Percentiles rank a stretch among this genome's conserved stretches.
These are phyloP conservation scores for Piscicola geometra DNA, from an alignment of 2,888 invertebrate genomes.

Conservation along the genomic window DNA sequence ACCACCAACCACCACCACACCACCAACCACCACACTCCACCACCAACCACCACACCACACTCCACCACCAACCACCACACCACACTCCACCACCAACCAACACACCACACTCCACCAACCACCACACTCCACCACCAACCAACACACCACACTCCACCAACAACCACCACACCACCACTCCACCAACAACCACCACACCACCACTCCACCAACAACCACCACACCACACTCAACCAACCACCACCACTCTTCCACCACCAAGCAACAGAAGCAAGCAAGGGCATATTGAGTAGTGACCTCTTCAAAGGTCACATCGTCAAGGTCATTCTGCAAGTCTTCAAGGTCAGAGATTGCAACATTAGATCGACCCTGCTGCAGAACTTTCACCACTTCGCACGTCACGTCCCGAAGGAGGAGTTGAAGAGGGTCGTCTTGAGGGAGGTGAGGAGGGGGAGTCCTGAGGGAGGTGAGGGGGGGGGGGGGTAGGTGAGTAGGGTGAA, in stretches of 20 bases:
- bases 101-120: not conserved
- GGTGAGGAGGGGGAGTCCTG: constrained; percentile 56
- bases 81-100: no score
- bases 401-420: constrained; percentile 72
- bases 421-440: constrained; percentile 76
- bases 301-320: constrained; percentile 72
- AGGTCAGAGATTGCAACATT: constrained; percentile 77
- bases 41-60: no score
- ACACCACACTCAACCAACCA: not conserved
- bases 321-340: constrained; percentile 65
- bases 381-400: constrained; percentile 70
- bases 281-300: constrained; percentile 65
- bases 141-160: no score
- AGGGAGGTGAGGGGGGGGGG: not conserved
- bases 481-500: constrained; percentile 1
- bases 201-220: not conserved
- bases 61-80: no score
- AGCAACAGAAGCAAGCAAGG: constrained; percentile 34
- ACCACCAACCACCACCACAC: no score
- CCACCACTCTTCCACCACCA: no score
- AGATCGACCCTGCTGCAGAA: constrained; percentile 72
- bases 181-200: not conserved
- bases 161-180: no score
- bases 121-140: not conserved
- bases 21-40: no score